Base-by-base conservation (phyloP, 2,113 vertebrate genomes). In the Neogale vison region DNA sequence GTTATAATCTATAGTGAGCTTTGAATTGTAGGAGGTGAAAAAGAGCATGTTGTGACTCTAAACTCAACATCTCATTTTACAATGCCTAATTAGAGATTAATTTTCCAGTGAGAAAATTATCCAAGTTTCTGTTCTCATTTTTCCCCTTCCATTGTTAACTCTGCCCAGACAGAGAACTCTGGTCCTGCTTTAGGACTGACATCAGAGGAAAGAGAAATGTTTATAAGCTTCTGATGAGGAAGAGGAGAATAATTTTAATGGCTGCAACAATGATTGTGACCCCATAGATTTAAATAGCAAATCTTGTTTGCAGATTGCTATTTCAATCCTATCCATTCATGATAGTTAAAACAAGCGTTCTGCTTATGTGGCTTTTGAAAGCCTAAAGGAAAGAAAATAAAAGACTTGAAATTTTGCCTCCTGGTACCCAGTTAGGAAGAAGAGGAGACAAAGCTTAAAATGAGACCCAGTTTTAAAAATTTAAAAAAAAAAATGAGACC, bases 161-260 rank as follows among this genome's bases (percentile, higher is more conserved):
- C 18, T 94, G 71, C 26, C 12, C 14, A 63, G 55, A 79, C 18
- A 59, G 59, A 82, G 21, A 90, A 57, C 50, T 13, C 52, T 42
- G 47, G 18, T 80, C 34, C 63, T 83, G 12, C 18, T 11, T 94
- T 90, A 87, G 93, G 55, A 65, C 36, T 95, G 93, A 88, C 93
- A 94, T 93, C 55, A 96, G 88, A 94, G 69, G 89, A 95, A 94
- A 92, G 74, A 93, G 29, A 95, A 88, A 79, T 90, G 67, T 84
- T 95, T 95, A 45, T 52, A 67, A 67, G 10, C 76, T 86, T 52
- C 52, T 93, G 57, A 67, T 81, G 74, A 93, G 61, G 71, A 96
- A 94, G 45, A 87, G 17, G 74, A 65, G 82, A 47, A 89, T 50
- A 69, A 31, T 87, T 87, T 69, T 88, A 10, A 69, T 86, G 83